Base-by-base conservation (phyloP, 2,888 invertebrate genomes). In the Pterostichus madidus region DNA sequence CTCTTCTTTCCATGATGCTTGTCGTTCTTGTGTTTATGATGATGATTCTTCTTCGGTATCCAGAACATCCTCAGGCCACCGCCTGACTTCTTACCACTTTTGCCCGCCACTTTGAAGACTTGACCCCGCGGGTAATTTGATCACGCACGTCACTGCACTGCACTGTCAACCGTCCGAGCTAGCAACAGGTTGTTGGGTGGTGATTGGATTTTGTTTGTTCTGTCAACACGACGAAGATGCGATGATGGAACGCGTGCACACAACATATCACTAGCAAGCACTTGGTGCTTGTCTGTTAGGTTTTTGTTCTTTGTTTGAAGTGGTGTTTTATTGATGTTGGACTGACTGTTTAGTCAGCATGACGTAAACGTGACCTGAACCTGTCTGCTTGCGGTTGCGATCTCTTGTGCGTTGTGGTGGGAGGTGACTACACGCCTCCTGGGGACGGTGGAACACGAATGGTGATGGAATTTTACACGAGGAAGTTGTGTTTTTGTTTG, bases 21-120 rank as follows among this genome's bases (percentile, higher is more conserved):
- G 8, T 75, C 49, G 10, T 81, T 71, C 15, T 84, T 84, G 17
- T 85, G 83, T 35, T 83, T 83, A 17, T 85, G 83, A 17, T 85
- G 84, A 46, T 35, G 73, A 39, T 80, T 84, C 10, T 53, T 59
- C n/a, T 61, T 61, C 13, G 85, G 85, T n/a, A 85, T 76, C 85
- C 85, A 85, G 32, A 85, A 76, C 4, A 85, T 46, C 53, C 77
- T 61, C 4, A 85, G 78, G 31, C 84, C 84, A 13, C 83, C 71
- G 80, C 85, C 85, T 44, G 81, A 77, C 75, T 83, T 77, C 49
- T 83, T 85, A 44, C 84, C 84, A 32, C 83, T 59, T 8, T 83
- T 76, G 61, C 85, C 85, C 56, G 85, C 85, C 85, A 85, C 84
- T 84, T 85, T 85, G 83, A 59, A 32, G 24, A 24, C 11, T 75